Evolutionary conservation across 2,113 vertebrate genomes (phyloP).

Genomic region (Phyllopteryx taeniolatus): DNA sequence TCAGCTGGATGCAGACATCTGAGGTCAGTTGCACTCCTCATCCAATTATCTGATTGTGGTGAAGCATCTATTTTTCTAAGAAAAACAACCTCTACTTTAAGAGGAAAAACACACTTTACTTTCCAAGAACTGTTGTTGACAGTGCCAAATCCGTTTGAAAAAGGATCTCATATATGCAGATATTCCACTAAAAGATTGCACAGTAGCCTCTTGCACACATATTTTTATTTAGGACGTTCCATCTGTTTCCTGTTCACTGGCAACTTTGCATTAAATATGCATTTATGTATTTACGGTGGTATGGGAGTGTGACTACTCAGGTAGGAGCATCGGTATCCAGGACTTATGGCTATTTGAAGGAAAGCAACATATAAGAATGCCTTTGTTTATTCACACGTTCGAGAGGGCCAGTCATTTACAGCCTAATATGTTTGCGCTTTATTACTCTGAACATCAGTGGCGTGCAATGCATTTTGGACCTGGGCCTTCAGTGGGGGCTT

Average conservation of each 20-base stretch:
- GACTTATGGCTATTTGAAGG: no score
- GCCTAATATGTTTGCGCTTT: neutral
- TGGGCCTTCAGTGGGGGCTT: no score
- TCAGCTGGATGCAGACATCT: neutral
- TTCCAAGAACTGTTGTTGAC: neutral
- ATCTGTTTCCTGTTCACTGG: slow-evolving; percentile 1
- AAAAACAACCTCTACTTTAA: neutral
- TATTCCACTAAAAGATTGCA: neutral
- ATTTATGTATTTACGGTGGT: neutral
- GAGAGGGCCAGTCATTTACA: neutral
- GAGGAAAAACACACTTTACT: neutral
- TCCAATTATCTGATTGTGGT: neutral
- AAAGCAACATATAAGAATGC: neutral
- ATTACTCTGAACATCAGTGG: neutral
- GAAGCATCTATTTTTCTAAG: neutral
- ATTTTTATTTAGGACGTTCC: neutral
- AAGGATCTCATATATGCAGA: neutral
- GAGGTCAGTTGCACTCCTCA: neutral
- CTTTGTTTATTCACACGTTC: neutral
- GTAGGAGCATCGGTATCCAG: neutral
- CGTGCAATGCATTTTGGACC: no score
- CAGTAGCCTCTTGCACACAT: neutral
- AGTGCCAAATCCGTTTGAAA: neutral
- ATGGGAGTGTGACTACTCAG: neutral
- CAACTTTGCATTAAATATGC: neutral